These are phyloP conservation scores for Drosophila sechellia DNA, from an alignment of 1,140 invertebrate species.

Conservation along the genomic window DNA sequence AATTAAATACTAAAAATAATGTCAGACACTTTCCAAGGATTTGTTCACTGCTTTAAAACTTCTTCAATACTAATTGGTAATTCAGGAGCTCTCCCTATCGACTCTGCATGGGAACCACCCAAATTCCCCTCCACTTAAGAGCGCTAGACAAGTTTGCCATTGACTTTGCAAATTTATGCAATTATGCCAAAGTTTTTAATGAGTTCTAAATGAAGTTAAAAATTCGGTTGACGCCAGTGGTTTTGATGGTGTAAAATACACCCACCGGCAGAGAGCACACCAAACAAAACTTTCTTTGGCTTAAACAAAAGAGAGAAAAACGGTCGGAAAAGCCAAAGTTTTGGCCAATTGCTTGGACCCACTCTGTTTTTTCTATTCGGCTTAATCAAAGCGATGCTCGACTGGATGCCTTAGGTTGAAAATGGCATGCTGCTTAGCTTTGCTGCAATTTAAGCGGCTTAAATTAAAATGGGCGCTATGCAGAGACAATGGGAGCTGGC, in stretches of 20 bases:
- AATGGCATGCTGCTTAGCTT: conserved; percentile 20
- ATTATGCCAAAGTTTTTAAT: conserved; percentile 82
- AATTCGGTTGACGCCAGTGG: conserved; percentile 71
- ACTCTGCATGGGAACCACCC: not conserved
- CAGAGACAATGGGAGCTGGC: not conserved
- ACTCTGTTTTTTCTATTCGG: conserved; percentile 1
- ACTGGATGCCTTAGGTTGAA: conserved; percentile 10
- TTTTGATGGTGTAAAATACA: conserved; percentile 73
- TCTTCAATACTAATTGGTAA: not conserved
- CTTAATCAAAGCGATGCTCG: conserved; percentile 37
- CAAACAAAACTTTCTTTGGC: conserved; percentile 63
- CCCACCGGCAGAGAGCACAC: conserved; percentile 26
- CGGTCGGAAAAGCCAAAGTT: conserved; percentile 32
- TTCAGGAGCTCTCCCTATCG: conserved; percentile 7
- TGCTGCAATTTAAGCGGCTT: conserved; percentile 45
- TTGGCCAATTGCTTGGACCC: conserved; percentile 49
- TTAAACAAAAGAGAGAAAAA: conserved; percentile 17
- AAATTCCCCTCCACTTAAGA: conserved; percentile 13
- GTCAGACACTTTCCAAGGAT: too few relatives aligned
- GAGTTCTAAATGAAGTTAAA: conserved; percentile 81
- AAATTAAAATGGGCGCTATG: not conserved
- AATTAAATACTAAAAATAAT: too few relatives aligned
- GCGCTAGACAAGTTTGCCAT: conserved; percentile 66
- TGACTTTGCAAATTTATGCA: conserved; percentile 82
- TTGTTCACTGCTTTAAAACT: not conserved